Conservation (phyloP, 1,140 invertebrate species). For the Rhagoletis zephyria region DNA sequence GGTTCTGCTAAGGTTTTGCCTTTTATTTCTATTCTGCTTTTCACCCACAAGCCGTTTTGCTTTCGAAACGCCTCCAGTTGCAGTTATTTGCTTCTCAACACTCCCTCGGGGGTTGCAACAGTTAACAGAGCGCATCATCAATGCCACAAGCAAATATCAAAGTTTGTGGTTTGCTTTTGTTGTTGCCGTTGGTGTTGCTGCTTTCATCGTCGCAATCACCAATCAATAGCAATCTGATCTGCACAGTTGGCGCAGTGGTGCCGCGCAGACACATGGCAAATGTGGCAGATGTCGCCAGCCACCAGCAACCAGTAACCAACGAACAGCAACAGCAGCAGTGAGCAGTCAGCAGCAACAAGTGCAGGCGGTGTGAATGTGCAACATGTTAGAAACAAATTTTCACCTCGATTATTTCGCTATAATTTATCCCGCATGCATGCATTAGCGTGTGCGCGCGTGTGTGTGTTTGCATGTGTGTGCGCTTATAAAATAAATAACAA, state of each 20-base stretch:
- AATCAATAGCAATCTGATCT: conserved; percentile 52
- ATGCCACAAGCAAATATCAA: neutral
- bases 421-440: neutral
- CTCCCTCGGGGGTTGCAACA: no score
- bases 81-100: no score
- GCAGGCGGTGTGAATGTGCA: conserved; percentile 17
- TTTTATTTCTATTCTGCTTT: neutral
- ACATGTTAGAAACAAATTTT: conserved; percentile 42
- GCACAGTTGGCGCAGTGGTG: neutral
- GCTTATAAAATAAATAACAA: conserved; percentile 41
- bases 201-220: conserved; percentile 14
- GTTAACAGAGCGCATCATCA: neutral
- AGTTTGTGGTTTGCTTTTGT: neutral
- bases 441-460: neutral
- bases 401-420: conserved; percentile 48
- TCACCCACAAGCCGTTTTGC: neutral
- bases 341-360: neutral
- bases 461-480: conserved; percentile 1
- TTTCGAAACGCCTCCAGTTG: no score
- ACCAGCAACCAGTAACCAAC: neutral
- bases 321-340: no score
- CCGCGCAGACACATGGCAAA: neutral
- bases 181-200: neutral
- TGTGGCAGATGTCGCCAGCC: conserved; percentile 22
- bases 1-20: neutral